These are phyloP conservation scores for Mormyrus lacerda DNA, from an alignment of 2,113 vertebrate genomes.

Conservation along the genomic window DNA sequence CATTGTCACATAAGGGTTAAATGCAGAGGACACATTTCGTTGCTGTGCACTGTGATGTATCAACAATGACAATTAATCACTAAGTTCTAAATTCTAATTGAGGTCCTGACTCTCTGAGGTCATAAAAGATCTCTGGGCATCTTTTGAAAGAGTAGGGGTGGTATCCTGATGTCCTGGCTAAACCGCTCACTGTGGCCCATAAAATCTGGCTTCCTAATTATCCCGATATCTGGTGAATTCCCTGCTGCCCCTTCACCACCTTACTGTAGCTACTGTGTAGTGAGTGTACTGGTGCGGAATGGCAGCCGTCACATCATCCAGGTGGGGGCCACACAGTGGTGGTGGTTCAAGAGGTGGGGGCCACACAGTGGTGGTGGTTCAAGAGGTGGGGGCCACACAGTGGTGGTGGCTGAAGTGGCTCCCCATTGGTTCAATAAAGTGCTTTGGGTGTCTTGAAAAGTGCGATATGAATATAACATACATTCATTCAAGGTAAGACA, in stretches of 20 bases:
- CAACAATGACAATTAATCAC: too few species aligned
- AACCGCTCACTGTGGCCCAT: background rate
- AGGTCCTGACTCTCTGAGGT: background rate
- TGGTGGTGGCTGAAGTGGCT: background rate
- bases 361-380: background rate
- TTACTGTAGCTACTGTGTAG: background rate
- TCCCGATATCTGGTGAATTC: background rate
- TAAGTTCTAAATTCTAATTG: too few species aligned
- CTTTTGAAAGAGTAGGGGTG: background rate
- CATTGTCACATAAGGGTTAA: too few species aligned
- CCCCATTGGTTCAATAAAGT: background rate
- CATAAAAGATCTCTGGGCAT: background rate
- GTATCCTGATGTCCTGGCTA: background rate
- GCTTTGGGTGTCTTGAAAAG: background rate
- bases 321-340: background rate
- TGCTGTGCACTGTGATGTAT: too few species aligned
- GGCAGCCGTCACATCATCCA: background rate
- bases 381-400: background rate
- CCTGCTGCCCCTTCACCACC: background rate
- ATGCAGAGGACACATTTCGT: too few species aligned
- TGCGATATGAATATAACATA: background rate
- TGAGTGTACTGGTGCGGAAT: background rate
- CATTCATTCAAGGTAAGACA: background rate
- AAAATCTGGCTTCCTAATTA: background rate
- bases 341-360: background rate